Percentiles rank a stretch among this genome's conserved stretches.
phyloP scores from a whole-genome alignment of 2,113 vertebrate genomes.

The Cyanistes caeruleus region DNA sequence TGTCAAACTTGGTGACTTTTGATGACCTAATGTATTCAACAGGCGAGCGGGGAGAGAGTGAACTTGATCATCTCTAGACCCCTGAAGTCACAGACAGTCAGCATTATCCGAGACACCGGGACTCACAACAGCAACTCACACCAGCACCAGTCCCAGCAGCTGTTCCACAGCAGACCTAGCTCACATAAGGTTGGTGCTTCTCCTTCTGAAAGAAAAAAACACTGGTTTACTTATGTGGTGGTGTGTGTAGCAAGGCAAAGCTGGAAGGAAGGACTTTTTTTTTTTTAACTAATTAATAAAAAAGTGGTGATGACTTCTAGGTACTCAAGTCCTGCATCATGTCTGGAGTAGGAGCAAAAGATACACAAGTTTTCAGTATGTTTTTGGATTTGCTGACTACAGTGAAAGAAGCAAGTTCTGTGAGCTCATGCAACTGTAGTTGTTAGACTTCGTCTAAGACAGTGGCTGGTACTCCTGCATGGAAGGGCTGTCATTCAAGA shows the following conservation, averaged over 20 bases:
- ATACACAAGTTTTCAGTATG: not conserved
- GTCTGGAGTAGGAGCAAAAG: not conserved
- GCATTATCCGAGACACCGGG: slow-evolving; percentile 83
- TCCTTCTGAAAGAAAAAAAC: not conserved
- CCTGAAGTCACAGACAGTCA: slow-evolving; percentile 83
- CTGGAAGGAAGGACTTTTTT: not conserved
- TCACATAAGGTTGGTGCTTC: slow-evolving; percentile 82
- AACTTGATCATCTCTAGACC: slow-evolving; percentile 87
- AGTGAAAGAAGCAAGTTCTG: not conserved
- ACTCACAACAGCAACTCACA: slow-evolving; percentile 84
- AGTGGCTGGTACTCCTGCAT: not conserved
- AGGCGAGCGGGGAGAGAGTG: slow-evolving; percentile 96
- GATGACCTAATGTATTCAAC: slow-evolving; percentile 6
- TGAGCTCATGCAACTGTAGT: not conserved
- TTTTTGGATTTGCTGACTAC: not conserved
- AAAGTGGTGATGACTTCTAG: not conserved
- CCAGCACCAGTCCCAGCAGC: slow-evolving; percentile 78
- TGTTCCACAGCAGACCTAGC: slow-evolving; percentile 74
- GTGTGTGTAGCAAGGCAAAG: not conserved
- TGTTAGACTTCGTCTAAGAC: not conserved
- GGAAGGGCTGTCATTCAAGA: not conserved
- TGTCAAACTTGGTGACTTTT: not conserved
- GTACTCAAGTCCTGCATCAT: not conserved
- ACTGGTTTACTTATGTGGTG: not conserved
- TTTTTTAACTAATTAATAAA: not conserved